Base-by-base conservation (phyloP, 2,113 vertebrate species). In the Coryphaenoides rupestris region DNA sequence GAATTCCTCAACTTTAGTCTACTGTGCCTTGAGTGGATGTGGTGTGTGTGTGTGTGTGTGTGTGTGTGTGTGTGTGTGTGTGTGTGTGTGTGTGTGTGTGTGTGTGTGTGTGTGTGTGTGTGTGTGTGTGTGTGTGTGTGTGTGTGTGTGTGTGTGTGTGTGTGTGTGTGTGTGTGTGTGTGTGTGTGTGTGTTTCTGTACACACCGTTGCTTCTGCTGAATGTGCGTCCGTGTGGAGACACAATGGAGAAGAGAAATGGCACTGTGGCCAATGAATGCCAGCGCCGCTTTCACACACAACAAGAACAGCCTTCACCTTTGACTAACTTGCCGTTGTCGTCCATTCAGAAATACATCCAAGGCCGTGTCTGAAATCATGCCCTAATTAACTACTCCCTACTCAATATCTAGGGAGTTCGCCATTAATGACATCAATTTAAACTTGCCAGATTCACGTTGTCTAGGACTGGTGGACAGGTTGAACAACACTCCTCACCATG, bases 211-310 rank as follows among this genome's bases (percentile, higher is more conserved):
- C 9, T 40, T 40, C 33, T 40, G 33, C 33, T 50, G 47, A 17
- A 16, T 50, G 47, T 50, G 47, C n/a, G 47, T 50, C 15, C n/a
- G 13, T 50, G 47, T 50, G 47, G 59, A 50, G 55, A 52, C 67
- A 63, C 73, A 70, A 70, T 75, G 55, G 63, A 19, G 60, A 68
- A 67, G 68, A 64, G 64, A 26, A n/a, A 2, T 22, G n/a, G 49
- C 33, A 60, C 59, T 23, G 13, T 49, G 33, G 67, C 60, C 58
- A 6, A 52, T 19, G 19, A 24, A 28, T 55, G 49, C 63, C 63
- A 46, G 54, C 14, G 1, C 6, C 19, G 14, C 28, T 24, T 58
- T 21, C 40, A 53, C 65, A 60, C 40, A 33, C 61, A 54, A 50
- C 13, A 52, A 24, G 33, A 7, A 26, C 24, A 40, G 33, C 33